Base-by-base conservation (phyloP, 1,140 invertebrate species). In the Nautilus pompilius region DNA sequence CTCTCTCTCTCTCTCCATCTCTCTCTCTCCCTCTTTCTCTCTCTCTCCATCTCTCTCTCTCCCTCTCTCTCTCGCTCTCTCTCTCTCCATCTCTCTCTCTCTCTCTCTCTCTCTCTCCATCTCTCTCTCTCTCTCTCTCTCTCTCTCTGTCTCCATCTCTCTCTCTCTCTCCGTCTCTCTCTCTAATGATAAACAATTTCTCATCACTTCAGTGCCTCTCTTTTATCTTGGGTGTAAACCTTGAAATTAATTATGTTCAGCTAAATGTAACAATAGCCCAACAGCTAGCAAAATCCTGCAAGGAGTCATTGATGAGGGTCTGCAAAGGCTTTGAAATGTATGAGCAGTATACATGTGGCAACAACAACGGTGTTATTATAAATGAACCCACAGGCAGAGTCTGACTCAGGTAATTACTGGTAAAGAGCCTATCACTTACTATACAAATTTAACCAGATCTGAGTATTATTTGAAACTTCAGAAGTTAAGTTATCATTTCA, bases 401-500 rank as follows among this genome's bases (percentile, higher is more conserved):
- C 26, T 53, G 30, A 61, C 26, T 53, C 49, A 61, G n/a, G 54
- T 13, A 61, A 3, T 53, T 34, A 61, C n/a, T 48, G 32, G 58
- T 15, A 30, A 28, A 57, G 55, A 33, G 28, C 17, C 6, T 55
- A 29, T 55, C n/a, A 28, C n/a, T 53, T n/a, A 28, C n/a, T 55
- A 29, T 55, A 24, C 32, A 29, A 28, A 29, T 55, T n/a, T 55
- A 29, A 28, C n/a, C 32, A 29, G 26, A 29, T 2, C n/a, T 55
- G 28, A 28, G 28, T 55, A 8, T 55, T n/a, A n/a, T n/a, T n/a
- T n/a, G n/a, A n/a, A n/a, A n/a, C n/a, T n/a, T n/a, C n/a, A n/a
- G n/a, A n/a, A n/a, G n/a, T n/a, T n/a, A n/a, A n/a, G n/a, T n/a
- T n/a, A n/a, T n/a, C n/a, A n/a, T n/a, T n/a, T n/a, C n/a, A n/a